These are phyloP conservation scores for Procambarus clarkii DNA, from an alignment of 1,140 invertebrate species.

Conservation along the genomic window DNA sequence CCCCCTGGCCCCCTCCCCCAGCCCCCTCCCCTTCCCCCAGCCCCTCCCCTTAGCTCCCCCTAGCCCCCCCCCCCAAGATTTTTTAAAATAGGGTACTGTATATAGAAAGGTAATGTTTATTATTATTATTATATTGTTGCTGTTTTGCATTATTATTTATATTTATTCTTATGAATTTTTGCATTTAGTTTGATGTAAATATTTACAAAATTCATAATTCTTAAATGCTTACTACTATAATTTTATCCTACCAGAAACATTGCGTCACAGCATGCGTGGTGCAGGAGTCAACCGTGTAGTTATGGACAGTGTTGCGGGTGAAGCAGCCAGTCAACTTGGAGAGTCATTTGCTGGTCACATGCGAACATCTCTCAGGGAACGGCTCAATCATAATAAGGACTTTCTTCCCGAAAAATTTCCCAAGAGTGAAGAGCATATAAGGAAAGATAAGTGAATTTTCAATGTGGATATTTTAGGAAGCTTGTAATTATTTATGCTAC, in stretches of 20 bases:
- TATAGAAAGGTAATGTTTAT: too few species aligned
- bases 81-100: too few species aligned
- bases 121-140: too few species aligned
- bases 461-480: neutral
- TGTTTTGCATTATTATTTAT: neutral
- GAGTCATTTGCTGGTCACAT: slow-evolving; percentile 59
- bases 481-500: neutral
- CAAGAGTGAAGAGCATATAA: slow-evolving; percentile 60
- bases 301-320: slow-evolving; percentile 61
- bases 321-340: slow-evolving; percentile 51
- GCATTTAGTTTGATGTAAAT: neutral
- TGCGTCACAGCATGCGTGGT: slow-evolving; percentile 66
- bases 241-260: slow-evolving; percentile 51
- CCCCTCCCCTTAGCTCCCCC: too few species aligned
- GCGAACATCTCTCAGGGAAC: slow-evolving; percentile 51
- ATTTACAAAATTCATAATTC: neutral
- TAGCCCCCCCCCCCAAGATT: too few species aligned
- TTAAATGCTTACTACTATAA: neutral
- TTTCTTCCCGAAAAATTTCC: slow-evolving; percentile 58
- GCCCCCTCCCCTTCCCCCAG: too few species aligned
- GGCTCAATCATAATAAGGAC: slow-evolving; percentile 52
- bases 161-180: neutral
- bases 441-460: slow-evolving; percentile 45
- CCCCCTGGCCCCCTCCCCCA: too few species aligned
- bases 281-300: slow-evolving; percentile 64